Evolutionary conservation across 2,113 vertebrate genomes (phyloP).

Genomic region (Lontra canadensis): DNA sequence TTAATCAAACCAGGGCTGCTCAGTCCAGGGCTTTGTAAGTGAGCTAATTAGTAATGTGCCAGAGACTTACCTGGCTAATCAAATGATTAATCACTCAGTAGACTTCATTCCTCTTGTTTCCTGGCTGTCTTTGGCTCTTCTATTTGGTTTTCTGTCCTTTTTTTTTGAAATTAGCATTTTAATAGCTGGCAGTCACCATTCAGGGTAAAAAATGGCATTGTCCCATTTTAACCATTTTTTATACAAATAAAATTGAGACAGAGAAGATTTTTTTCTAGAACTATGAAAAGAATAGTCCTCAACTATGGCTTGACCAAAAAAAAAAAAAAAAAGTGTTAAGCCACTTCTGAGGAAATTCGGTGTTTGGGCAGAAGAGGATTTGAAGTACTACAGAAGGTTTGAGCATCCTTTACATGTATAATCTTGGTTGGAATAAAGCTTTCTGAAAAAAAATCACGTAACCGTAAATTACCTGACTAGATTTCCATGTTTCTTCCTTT

Average conservation of each 20-base stretch:
- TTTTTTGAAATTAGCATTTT: conserved; percentile 77
- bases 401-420: not conserved
- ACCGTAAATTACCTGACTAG: not conserved
- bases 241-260: conserved; percentile 49
- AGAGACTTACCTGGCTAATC: conserved; percentile 78
- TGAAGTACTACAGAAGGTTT: not conserved
- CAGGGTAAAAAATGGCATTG: conserved; percentile 47
- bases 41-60: conserved; percentile 72
- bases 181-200: conserved; percentile 71
- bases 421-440: not conserved
- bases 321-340: not conserved
- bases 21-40: conserved; percentile 65
- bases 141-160: conserved; percentile 43
- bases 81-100: conserved; percentile 67
- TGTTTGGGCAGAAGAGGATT: not conserved
- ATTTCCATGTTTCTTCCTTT: not conserved
- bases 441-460: not conserved
- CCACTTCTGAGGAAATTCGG: not conserved
- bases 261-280: not conserved
- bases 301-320: conserved; percentile 8
- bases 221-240: conserved; percentile 66
- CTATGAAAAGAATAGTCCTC: not conserved
- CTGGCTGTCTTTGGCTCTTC: conserved; percentile 71
- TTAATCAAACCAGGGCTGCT: conserved; percentile 72
- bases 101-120: conserved; percentile 71